Percentiles rank a stretch among this genome's conserved stretches.
Evolutionary conservation across 2,888 invertebrate genomes (phyloP).

Genomic region (Drosophila algonquin): DNA sequence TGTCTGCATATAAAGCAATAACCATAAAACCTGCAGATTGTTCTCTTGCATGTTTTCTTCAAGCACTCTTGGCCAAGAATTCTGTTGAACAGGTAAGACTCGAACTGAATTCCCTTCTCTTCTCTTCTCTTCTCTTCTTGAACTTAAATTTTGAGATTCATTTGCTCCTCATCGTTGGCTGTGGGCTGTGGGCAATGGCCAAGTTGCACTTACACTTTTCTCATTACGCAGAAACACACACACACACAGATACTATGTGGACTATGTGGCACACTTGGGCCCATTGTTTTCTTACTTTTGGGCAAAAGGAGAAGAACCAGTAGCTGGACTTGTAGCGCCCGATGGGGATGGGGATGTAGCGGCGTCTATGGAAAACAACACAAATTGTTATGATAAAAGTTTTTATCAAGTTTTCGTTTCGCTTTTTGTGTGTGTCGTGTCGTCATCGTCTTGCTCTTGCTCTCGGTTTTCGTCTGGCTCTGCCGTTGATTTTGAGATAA

Average conservation of each 20-base stretch:
- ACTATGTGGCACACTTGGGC: constrained; percentile 26
- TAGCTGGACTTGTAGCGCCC: background rate
- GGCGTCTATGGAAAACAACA: constrained; percentile 63
- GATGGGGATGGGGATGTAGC: background rate
- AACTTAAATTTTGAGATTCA: constrained; percentile 14
- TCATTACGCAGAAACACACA: constrained; percentile 51
- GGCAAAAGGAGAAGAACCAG: constrained; percentile 8
- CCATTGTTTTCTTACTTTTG: constrained; percentile 36
- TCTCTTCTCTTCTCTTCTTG: background rate
- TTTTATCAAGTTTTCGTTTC: constrained; percentile 73
- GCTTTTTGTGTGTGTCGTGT: constrained; percentile 47
- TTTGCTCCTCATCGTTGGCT: constrained; percentile 16
- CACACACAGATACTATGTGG: constrained; percentile 9
- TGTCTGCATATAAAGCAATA: background rate
- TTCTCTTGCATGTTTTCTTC: background rate
- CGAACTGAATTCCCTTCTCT: background rate
- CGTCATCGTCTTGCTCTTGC: constrained; percentile 34
- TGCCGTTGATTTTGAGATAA: constrained; percentile 65
- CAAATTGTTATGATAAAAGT: constrained; percentile 80
- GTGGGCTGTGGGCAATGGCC: constrained; percentile 24
- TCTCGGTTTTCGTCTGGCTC: constrained; percentile 35
- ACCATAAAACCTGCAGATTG: background rate
- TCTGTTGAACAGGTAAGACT: background rate
- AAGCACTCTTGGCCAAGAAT: background rate
- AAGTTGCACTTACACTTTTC: constrained; percentile 72